These are phyloP conservation scores for Lucifuga dentata DNA, from an alignment of 2,113 vertebrate species.

Conservation along the genomic window DNA sequence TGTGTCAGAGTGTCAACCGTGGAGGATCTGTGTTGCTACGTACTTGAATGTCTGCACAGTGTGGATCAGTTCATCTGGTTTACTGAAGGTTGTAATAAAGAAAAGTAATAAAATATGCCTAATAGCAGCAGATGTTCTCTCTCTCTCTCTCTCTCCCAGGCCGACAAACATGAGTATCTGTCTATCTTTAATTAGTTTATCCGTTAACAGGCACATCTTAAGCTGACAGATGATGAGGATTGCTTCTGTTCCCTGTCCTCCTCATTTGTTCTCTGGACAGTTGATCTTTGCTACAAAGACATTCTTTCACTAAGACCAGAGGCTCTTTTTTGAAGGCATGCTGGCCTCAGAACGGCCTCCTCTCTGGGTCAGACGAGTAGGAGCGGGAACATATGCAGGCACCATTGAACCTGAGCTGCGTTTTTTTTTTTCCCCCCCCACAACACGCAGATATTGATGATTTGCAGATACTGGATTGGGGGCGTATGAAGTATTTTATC, in stretches of 20 bases:
- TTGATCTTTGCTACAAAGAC: slow-evolving; percentile 57
- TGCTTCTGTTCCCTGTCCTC: slow-evolving; percentile 30
- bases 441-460: slow-evolving; percentile 24
- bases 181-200: slow-evolving; percentile 48
- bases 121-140: slow-evolving; percentile 14
- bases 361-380: slow-evolving; percentile 44
- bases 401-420: slow-evolving; percentile 6
- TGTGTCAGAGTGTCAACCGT: neutral
- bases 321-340: slow-evolving; percentile 12
- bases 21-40: neutral
- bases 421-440: no score
- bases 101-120: neutral
- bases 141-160: neutral
- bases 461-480: slow-evolving; percentile 23
- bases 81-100: slow-evolving; percentile 13
- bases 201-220: slow-evolving; percentile 20
- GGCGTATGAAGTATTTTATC: no score
- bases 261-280: slow-evolving; percentile 25
- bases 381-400: slow-evolving; percentile 34
- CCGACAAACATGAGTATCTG: slow-evolving; percentile 11
- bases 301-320: slow-evolving; percentile 49
- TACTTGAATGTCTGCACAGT: neutral
- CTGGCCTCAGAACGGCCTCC: slow-evolving; percentile 29
- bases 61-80: neutral
- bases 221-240: slow-evolving; percentile 47